phyloP scores from a whole-genome alignment of 2,888 invertebrate species.

The Barypeithes pellucidus region DNA sequence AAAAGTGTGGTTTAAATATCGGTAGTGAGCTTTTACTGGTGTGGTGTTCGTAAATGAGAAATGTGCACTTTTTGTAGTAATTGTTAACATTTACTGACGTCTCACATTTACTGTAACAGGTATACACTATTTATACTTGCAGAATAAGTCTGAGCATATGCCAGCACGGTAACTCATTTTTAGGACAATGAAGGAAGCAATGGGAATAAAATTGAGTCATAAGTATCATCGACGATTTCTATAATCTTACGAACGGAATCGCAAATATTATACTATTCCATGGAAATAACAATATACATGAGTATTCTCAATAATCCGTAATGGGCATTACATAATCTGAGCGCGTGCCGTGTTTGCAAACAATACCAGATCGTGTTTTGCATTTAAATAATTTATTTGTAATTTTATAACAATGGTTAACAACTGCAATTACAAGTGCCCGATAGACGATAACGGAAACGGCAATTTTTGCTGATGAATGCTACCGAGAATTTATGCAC shows the following conservation, averaged over 20 bases:
- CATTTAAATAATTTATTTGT: slow-evolving; percentile 15
- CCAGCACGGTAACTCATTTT: too few relatives aligned
- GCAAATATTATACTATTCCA: too few relatives aligned
- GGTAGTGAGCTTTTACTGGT: too few relatives aligned
- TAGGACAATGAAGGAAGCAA: background rate
- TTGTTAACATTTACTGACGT: too few relatives aligned
- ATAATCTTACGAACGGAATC: background rate
- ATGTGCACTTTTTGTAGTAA: too few relatives aligned
- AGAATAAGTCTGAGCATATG: too few relatives aligned
- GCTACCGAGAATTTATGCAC: background rate
- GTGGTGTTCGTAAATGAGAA: too few relatives aligned
- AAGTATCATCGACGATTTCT: background rate
- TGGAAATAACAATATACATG: too few relatives aligned
- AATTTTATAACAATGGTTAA: slow-evolving; percentile 24
- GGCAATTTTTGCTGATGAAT: slow-evolving; percentile 21
- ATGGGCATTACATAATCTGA: background rate
- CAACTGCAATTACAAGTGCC: slow-evolving; percentile 11
- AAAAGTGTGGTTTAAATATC: too few relatives aligned
- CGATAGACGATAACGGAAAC: slow-evolving; percentile 24
- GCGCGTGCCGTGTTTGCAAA: slow-evolving; percentile 17
- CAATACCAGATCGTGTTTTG: slow-evolving; percentile 12
- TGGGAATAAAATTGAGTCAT: background rate
- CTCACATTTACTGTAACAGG: too few relatives aligned
- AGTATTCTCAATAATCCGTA: slow-evolving; percentile 14
- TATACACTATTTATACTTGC: too few relatives aligned